These are phyloP conservation scores for Desmophyllum pertusum DNA, from an alignment of 92 coral and sea anemone species.

Conservation along the genomic window DNA sequence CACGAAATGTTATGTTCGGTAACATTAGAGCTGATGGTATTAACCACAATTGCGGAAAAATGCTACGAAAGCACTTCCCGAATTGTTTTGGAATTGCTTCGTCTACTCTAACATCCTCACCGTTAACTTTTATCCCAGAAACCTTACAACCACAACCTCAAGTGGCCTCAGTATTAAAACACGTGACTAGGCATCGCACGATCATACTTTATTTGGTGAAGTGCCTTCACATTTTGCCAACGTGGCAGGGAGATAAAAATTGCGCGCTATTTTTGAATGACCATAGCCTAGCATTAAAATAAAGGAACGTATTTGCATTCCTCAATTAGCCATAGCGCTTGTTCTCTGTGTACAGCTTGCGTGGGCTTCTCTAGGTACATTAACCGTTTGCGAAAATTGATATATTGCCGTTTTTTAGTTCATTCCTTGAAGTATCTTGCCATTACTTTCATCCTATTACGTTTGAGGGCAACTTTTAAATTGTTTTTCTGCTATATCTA, in stretches of 20 bases:
- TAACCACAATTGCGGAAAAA: too few species aligned
- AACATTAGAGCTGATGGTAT: too few species aligned
- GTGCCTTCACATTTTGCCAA: background rate
- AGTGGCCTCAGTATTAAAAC: background rate
- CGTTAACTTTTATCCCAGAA: too few species aligned
- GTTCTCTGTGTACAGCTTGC: background rate
- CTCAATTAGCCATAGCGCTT: background rate
- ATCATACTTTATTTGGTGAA: background rate
- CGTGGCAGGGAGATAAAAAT: background rate
- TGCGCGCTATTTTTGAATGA: background rate
- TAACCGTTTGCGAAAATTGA: background rate
- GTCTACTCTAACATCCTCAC: too few species aligned
- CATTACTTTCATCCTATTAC: background rate
- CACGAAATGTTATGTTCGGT: too few species aligned
- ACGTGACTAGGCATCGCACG: background rate
- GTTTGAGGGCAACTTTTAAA: background rate
- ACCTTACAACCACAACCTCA: too few species aligned
- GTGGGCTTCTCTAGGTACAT: background rate
- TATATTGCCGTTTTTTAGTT: background rate
- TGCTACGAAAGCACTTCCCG: too few species aligned
- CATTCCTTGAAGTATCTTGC: background rate
- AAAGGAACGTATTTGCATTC: background rate
- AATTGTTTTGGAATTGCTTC: too few species aligned
- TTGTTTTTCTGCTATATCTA: background rate
- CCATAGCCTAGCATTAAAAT: background rate